phyloP scores from a whole-genome alignment of 53 echinoderm and acorn worm genomes.

The Glandiceps talaboti region DNA sequence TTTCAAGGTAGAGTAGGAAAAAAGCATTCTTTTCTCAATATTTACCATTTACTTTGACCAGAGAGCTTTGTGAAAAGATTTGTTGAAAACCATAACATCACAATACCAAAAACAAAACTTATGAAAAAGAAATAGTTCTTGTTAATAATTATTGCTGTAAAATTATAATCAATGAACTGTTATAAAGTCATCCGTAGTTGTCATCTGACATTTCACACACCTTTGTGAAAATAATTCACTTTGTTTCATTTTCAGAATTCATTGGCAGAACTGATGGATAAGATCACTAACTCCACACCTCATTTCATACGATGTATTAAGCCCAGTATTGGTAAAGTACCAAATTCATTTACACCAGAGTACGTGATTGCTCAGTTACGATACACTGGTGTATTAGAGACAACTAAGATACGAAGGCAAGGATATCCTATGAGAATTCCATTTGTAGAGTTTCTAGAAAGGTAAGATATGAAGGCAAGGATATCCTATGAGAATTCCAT shows the following conservation, averaged over 20 bases:
- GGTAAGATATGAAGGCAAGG: conserved; percentile 47
- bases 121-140: too few species aligned
- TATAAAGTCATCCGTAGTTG: too few species aligned
- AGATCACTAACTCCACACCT: conserved; percentile 63
- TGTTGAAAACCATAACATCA: too few species aligned
- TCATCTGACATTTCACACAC: too few species aligned
- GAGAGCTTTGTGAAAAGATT: too few species aligned
- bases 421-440: conserved; percentile 77
- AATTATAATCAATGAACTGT: too few species aligned
- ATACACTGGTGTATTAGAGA: conserved; percentile 95
- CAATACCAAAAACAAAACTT: too few species aligned
- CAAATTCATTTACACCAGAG: conserved; percentile 89
- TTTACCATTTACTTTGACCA: too few species aligned
- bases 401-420: conserved; percentile 65
- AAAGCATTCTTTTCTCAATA: too few species aligned
- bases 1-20: conserved; percentile 59
- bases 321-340: conserved; percentile 73
- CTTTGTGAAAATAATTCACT: background rate
- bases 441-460: conserved; percentile 59
- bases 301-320: conserved; percentile 99
- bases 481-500: conserved; percentile 62
- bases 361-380: conserved; percentile 93
- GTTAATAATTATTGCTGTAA: too few species aligned
- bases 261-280: conserved; percentile 63
- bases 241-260: conserved; percentile 48